phyloP scores from a whole-genome alignment of 1,140 invertebrate species.

The Calliphora vicina region DNA sequence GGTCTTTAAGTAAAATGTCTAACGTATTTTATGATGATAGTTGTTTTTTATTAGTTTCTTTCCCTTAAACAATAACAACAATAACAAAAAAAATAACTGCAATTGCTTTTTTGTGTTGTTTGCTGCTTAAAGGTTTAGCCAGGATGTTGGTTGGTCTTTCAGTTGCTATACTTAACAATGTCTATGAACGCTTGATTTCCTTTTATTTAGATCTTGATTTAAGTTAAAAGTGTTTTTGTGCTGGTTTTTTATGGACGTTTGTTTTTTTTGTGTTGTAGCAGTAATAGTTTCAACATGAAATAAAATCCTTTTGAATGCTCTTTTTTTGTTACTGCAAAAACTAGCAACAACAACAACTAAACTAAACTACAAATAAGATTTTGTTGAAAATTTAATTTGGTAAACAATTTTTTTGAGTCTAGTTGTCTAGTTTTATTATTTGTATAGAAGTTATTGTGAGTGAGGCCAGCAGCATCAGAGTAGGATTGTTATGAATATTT shows the following conservation, averaged over 20 bases:
- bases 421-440: not conserved
- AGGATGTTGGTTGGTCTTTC: not conserved
- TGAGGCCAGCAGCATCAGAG: too few species aligned
- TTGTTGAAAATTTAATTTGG: constrained; percentile 31
- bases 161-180: constrained; percentile 19
- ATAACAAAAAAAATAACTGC: not conserved
- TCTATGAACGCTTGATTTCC: constrained; percentile 28
- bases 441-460: not conserved
- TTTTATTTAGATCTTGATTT: constrained; percentile 33
- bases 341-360: not conserved
- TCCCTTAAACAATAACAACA: not conserved
- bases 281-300: not conserved
- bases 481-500: constrained; percentile 25
- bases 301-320: not conserved
- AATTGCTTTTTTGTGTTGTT: not conserved
- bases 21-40: constrained; percentile 5
- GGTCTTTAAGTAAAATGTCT: constrained; percentile 6
- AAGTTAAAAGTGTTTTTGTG: constrained; percentile 22
- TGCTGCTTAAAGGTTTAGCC: not conserved
- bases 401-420: not conserved
- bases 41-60: not conserved
- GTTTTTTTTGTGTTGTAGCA: not conserved
- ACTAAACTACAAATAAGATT: constrained; percentile 22
- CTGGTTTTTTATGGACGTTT: not conserved
- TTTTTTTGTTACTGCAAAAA: not conserved